Percentiles rank a stretch among this genome's conserved stretches.
Evolutionary conservation across 2,888 invertebrate genomes (phyloP).

Genomic region (Pyrrhosoma nymphula): DNA sequence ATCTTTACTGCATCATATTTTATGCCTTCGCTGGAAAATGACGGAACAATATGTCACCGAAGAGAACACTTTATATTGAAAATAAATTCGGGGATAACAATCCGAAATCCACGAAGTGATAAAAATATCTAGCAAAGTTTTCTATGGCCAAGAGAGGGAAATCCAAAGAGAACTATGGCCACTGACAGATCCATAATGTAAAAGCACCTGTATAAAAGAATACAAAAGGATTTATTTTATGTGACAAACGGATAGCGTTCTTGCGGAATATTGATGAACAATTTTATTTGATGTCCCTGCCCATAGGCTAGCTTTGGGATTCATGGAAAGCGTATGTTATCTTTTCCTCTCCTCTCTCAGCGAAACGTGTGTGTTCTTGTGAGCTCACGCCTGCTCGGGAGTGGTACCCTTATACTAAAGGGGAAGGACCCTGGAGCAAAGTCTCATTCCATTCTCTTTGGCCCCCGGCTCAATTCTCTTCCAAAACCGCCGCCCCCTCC

Average conservation of each 20-base stretch:
- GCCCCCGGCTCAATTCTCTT: constrained; percentile 5
- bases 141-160: neutral
- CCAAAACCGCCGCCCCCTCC: neutral
- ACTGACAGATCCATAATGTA: neutral
- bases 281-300: neutral
- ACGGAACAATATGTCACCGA: too few relatives aligned
- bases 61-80: too few relatives aligned
- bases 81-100: neutral
- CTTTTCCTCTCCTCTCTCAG: neutral
- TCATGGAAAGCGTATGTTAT: neutral
- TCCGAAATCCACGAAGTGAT: neutral
- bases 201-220: neutral
- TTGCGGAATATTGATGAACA: neutral
- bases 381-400: neutral
- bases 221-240: neutral
- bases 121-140: neutral
- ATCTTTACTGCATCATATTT: too few relatives aligned
- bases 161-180: neutral
- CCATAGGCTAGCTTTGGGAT: neutral
- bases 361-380: neutral
- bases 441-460: neutral
- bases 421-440: neutral
- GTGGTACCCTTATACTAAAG: neutral
- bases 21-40: too few relatives aligned
- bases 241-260: neutral